A percentile compares a stretch with the other conserved stretches of the same genome.
Evolutionary conservation across 2,888 invertebrate genomes (phyloP).

Genomic region (Tetanocera ferruginea): DNA sequence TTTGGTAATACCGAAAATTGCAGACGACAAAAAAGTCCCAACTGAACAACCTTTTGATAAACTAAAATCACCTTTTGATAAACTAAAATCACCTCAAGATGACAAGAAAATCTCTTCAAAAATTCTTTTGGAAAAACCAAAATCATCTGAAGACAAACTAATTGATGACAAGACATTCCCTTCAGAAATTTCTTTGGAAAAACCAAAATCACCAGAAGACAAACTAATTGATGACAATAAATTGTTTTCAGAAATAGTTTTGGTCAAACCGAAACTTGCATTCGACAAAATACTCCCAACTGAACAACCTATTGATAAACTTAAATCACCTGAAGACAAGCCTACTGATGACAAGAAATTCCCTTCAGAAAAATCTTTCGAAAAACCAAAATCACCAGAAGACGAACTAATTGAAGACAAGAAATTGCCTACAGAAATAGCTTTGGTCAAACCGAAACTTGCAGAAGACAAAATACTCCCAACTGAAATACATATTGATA

Average conservation of each 20-base stretch:
- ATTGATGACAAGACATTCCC: no score
- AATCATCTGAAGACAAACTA: not conserved
- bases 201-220: not conserved
- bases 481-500: no score
- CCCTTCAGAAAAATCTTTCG: constrained; percentile 25
- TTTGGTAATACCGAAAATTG: no score
- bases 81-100: no score
- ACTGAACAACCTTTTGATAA: no score
- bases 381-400: constrained; percentile 34
- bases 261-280: constrained; percentile 28
- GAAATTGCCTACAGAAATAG: not conserved
- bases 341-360: no score
- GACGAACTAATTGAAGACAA: constrained; percentile 3
- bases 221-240: constrained; percentile 9
- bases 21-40: no score
- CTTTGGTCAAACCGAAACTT: no score
- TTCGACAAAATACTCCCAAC: constrained; percentile 36
- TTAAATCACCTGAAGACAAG: constrained; percentile 35
- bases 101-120: no score
- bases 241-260: not conserved
- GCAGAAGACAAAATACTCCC: no score
- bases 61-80: no score
- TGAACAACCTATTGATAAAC: constrained; percentile 33
- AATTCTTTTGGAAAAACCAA: not conserved
- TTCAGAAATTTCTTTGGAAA: no score